Evolutionary conservation across 2,113 vertebrate species (phyloP), one percentile per base, ranked within the genome.

Genomic region (Mesembrinibis cayennensis): DNA sequence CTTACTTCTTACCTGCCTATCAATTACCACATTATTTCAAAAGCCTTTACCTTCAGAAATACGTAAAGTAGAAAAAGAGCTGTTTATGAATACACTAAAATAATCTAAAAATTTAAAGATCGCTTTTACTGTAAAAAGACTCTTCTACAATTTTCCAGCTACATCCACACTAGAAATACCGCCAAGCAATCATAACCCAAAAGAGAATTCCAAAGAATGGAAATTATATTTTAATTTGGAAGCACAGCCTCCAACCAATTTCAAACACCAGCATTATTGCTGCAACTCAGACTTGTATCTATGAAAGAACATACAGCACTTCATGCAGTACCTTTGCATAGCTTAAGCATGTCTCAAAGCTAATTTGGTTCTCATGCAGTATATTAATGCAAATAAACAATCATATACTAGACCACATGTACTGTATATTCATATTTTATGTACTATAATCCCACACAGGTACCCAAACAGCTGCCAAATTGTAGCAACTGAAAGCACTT

Each of bases 291-390:
- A 63, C 12, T 22, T 9, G 0, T 10, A 58, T 17, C 21, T 70
- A 27, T 0, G 0, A 53, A 61, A 79, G 61, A 84, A 50, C 40
- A 53, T 2, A 30, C 0, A 69, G 15, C 0, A 1, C 58, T 61
- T 76, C 27, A n/a, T 1, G 7, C 4, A 27, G 27, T 19, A 32
- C 27, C 26, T 86, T 3, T 45, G 21, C 49, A 58, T 2, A 73
- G 66, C 42, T 66, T 50, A 40, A 86, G 50, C 45, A 56, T 1
- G 3, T 36, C 59, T 90, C 63, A 87, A 58, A 89, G 62, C 32
- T 52, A 10, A 47, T 47, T 38, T 45, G 58, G 45, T 53, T 87
- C 59, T 91, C 61, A 19, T 9, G 26, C n/a, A 55, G 9, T 23
- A 19, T 12, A 55, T 59, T 71, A 81, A 70, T 12, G 44, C 59